Evolutionary conservation across 2,797 vertebrate species (phyloP), one percentile per base, ranked within the genome.

Genomic region (Eulemur rubriventer): DNA sequence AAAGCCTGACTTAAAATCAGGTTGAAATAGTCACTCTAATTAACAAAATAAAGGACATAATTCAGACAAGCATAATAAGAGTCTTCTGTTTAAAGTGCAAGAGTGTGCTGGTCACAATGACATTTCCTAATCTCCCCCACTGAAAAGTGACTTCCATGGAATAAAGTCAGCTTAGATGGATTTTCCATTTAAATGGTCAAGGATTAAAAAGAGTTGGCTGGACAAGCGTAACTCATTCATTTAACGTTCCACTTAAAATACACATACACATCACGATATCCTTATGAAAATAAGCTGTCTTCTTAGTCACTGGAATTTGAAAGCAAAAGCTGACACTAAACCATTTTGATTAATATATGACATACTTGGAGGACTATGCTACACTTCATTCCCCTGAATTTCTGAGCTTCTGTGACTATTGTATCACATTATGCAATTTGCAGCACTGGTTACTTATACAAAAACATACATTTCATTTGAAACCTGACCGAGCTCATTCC

Each of bases 271-370:
- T 94, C 94, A 94, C 22, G 65, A 93, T 95, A 97, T 94, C 89
- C 97, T 96, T 97, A 96, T 85, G 69, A 97, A 97, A 97, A 97
- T 96, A 98, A 97, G 95, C 96, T 89, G 87, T 73, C 95, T 93
- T 92, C 93, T 86, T 86, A 78, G 50, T 79, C 92, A 76, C 72
- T 94, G 84, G 89, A 88, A 95, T 93, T 81, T 94, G 90, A 97
- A 95, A 95, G 95, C 94, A 80, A 96, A 96, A 63, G 65, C 85
- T 95, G 94, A 97, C 93, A 91, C 43, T 95, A 97, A 97, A 90
- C 83, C 91, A 81, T 82, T 95, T 48, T 95, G 97, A 97, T 95
- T 96, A 97, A 97, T 97, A 50, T 38, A 75, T 94, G 97, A 81
- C 97, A 73, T 88, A 76, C 81, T 52, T 85, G 52, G 61, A 86